Percentiles rank a stretch among this genome's conserved stretches.
phyloP scores from a whole-genome alignment of 2,888 invertebrate species.

The Suillia variegata region DNA sequence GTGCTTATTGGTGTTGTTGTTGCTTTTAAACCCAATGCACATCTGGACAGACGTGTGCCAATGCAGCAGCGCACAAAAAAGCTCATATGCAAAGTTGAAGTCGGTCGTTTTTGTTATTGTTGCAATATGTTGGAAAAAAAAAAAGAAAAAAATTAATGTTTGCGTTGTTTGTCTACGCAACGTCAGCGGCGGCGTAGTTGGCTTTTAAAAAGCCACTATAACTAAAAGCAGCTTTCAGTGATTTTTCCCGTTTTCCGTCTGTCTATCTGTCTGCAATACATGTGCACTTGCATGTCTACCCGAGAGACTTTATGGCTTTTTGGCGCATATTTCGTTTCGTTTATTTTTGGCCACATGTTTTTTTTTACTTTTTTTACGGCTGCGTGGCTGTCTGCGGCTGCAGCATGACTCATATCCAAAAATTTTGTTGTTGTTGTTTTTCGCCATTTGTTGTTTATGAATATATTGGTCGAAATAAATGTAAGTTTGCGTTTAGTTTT shows the following conservation, averaged over 20 bases:
- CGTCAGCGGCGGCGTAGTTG: not conserved
- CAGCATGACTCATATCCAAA: constrained; percentile 20
- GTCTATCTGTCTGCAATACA: not conserved
- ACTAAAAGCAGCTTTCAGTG: constrained; percentile 27
- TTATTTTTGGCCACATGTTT: constrained; percentile 7
- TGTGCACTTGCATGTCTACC: constrained; percentile 1
- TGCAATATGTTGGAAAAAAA: not conserved
- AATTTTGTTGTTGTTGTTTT: constrained; percentile 29
- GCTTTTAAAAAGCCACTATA: not conserved
- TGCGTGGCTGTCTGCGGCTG: constrained; percentile 1
- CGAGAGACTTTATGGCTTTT: not conserved
- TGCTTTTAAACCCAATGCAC: not conserved
- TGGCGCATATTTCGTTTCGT: not conserved
- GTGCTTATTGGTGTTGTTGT: not conserved
- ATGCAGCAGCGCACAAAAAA: constrained; percentile 11
- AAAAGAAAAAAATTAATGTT: not conserved
- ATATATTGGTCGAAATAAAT: constrained; percentile 50
- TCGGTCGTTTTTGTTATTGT: not conserved
- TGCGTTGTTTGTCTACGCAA: constrained; percentile 5
- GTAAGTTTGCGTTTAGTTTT: constrained; percentile 23
- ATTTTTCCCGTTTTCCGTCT: constrained; percentile 29
- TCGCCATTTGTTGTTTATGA: constrained; percentile 48
- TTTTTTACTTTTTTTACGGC: constrained; percentile 7
- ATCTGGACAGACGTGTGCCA: constrained; percentile 33
- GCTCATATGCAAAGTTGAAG: not conserved